phyloP scores from a whole-genome alignment of 2,888 invertebrate genomes.

The Pimpla rufipes region DNA sequence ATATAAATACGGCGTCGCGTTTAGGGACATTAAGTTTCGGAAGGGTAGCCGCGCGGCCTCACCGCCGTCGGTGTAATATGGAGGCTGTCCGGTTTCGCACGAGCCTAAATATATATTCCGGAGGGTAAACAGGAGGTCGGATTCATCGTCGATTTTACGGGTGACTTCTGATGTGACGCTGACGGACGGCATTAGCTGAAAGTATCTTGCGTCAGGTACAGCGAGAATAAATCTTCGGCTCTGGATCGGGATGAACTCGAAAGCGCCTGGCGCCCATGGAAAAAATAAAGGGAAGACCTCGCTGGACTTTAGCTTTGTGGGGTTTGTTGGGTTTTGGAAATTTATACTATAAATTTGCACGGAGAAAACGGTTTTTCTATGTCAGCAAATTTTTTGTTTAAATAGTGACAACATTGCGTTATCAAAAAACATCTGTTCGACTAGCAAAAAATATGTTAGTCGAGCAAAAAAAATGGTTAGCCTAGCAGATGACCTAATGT shows the following conservation, averaged over 20 bases:
- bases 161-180: conserved; percentile 60
- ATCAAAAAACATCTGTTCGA: no score
- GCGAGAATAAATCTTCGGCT: neutral
- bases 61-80: conserved; percentile 71
- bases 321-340: no score
- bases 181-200: conserved; percentile 12
- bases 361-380: no score
- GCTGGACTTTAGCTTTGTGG: no score
- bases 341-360: no score
- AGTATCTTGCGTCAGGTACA: neutral
- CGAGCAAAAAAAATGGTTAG: no score
- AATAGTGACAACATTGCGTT: no score
- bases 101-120: conserved; percentile 68
- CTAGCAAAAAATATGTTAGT: no score
- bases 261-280: no score
- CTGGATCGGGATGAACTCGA: neutral
- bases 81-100: conserved; percentile 72
- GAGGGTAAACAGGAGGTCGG: conserved; percentile 61
- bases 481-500: no score
- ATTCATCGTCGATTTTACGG: conserved; percentile 68
- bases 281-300: no score
- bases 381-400: no score
- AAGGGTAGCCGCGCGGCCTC: conserved; percentile 71
- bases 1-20: conserved; percentile 77
- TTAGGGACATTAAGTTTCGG: conserved; percentile 77